Evolutionary conservation across 2,888 invertebrate species (phyloP).

Genomic region (Lithophane socia): DNA sequence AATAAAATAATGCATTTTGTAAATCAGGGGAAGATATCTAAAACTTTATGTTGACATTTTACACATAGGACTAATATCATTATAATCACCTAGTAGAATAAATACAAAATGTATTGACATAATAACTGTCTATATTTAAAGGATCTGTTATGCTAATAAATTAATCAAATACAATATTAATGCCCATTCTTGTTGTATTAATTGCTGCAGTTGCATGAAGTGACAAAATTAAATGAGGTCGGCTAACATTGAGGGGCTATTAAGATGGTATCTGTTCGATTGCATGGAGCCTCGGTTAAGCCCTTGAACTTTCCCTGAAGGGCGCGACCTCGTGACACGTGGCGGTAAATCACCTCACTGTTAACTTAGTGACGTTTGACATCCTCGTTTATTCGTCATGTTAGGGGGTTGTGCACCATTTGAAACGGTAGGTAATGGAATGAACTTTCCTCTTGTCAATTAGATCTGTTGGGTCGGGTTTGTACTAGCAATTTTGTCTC

Average conservation of each 20-base stretch:
- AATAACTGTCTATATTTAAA: slow-evolving; percentile 29
- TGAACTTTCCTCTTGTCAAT: not conserved
- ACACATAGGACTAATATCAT: slow-evolving; percentile 13
- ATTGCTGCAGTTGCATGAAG: slow-evolving; percentile 12
- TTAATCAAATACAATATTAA: slow-evolving; percentile 45
- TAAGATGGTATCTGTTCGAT: slow-evolving; percentile 50
- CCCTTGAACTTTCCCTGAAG: slow-evolving; percentile 34
- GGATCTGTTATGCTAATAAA: slow-evolving; percentile 39
- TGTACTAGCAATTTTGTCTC: not conserved
- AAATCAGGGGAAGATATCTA: slow-evolving; percentile 25
- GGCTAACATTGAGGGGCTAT: slow-evolving; percentile 14
- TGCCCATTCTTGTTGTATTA: slow-evolving; percentile 23
- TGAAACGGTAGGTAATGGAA: not conserved
- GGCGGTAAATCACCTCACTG: slow-evolving; percentile 2
- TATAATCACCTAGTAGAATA: slow-evolving; percentile 17
- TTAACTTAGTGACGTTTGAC: slow-evolving; percentile 4
- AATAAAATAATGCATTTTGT: slow-evolving; percentile 26
- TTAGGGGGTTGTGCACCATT: not conserved
- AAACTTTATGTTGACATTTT: slow-evolving; percentile 25
- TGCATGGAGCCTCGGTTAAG: slow-evolving; percentile 35
- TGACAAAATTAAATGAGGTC: slow-evolving; percentile 25
- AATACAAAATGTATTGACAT: slow-evolving; percentile 27
- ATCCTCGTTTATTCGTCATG: not conserved
- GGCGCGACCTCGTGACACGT: slow-evolving; percentile 24
- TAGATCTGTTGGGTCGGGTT: not conserved